Evolutionary conservation across 2,797 vertebrate species (phyloP), one percentile per base, ranked within the genome.

Genomic region (Macropus fuliginosus): DNA sequence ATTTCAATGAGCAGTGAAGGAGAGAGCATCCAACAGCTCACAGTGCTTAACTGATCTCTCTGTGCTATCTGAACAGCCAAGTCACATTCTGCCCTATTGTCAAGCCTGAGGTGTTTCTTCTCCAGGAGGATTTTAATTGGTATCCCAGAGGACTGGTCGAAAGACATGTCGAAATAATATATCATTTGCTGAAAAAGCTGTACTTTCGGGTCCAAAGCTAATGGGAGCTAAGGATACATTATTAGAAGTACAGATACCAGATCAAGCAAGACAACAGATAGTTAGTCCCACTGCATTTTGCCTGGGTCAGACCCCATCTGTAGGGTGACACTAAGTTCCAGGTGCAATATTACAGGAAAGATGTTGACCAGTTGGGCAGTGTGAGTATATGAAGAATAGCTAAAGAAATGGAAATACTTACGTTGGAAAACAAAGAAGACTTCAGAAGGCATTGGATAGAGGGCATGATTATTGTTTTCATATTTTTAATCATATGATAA

Each of bases 1-100:
- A 91, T 81, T 91, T 95, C 89, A 93, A 46, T 81, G 54, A 93
- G 14, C 89, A 93, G 91, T 91, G 54, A 93, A 93, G 46, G 66
- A 54, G 54, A 34, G 52, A 54, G 74, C 27, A 55, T 81, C 31
- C 13, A 31, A 91, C 31, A 34, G 93, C 66, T 93, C 50, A 91
- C 74, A 54, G 54, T 74, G 54, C 54, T 54, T 93, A 74, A 54
- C 24, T 28, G 46, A 59, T 40, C 54, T 62, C 56, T 91, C 94
- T 56, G 59, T 56, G 92, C 90, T 55, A 57, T 34, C 27, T 91
- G 24, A 40, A 40, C 12, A 10, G 62, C 34, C 59, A 74, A 55
- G 28, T 93, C 55, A 46, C 57, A 91, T 89, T 92, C 46, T 54
- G 74, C 74, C 74, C 74, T 81, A 81, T 81, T 81, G 74, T 81